Base-by-base conservation (phyloP, 2,113 vertebrate species). In the Laterallus jamaicensis region DNA sequence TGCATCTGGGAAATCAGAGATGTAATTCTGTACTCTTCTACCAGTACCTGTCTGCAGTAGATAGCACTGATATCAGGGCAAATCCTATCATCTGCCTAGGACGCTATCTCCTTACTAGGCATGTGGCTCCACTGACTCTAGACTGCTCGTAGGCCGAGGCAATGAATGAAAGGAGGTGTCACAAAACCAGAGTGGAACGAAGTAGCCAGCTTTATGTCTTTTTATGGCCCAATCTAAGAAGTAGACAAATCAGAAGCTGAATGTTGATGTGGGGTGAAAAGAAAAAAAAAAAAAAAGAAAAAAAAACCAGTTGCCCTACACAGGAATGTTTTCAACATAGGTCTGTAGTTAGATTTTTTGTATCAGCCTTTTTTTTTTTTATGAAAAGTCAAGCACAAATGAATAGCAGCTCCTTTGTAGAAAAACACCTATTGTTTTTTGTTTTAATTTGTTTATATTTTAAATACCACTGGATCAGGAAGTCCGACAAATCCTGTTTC, bases 401-500 rank as follows among this genome's bases (percentile, higher is more conserved):
- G 8, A 86, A 88, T 81, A 86, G 9, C 5, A 86, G 9, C 5
- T 44, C 2, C 25, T 88, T 86, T 78, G 32, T 70, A 70, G 19
- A 69, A 90, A 93, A 96, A 74, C 31, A 86, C 21, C 28, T 92
- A 86, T 90, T 95, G 44, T 70, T 76, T 88, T 94, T 87, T 84
- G 6, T 4, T 82, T 90, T 82, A 50, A 85, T 92, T 93, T 88
- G 76, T 96, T 96, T 96, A 77, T 90, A 90, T 93, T 88, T 93
- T 86, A 92, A 93, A 88, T 92, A 92, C 39, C 55, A 71, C 29
- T 39, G 22, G 11, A 52, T 93, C 88, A 90, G 92, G 92, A 97
- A 95, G 58, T 93, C 75, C 3, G 6, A 92, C 76, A 90, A 96
- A 94, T 93, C 94, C 96, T 96, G 82, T 95, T 93, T 93, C 94